Percentiles rank a stretch among this genome's conserved stretches.
These are phyloP conservation scores for Eupithecia insigniata DNA, from an alignment of 2,888 invertebrate species.

Conservation along the genomic window DNA sequence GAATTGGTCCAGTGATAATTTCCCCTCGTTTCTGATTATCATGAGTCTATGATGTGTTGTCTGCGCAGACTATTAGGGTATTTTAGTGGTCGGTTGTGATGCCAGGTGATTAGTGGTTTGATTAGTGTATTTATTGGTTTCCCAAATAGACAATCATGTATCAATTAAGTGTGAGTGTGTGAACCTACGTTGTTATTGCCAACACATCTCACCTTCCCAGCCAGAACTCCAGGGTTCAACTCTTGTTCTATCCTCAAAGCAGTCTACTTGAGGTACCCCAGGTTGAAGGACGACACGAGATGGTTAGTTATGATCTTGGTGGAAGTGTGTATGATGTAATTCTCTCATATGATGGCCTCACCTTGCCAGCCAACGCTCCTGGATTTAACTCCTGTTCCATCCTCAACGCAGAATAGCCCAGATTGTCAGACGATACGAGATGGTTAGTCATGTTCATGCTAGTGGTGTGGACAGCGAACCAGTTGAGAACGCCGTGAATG, in stretches of 20 bases:
- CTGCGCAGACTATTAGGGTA: no score
- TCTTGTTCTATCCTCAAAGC: conserved; percentile 88
- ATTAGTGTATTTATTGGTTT: no score
- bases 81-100: no score
- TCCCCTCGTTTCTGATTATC: no score
- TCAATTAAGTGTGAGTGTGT: background rate
- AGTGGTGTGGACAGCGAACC: conserved; percentile 94
- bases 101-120: no score
- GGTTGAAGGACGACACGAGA: conserved; percentile 91
- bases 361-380: conserved; percentile 71
- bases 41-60: no score
- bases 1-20: no score
- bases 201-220: conserved; percentile 64
- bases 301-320: conserved; percentile 94
- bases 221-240: conserved; percentile 84
- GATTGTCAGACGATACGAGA: conserved; percentile 92
- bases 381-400: conserved; percentile 89
- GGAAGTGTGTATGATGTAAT: no score
- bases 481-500: conserved; percentile 90
- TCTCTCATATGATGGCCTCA: no score
- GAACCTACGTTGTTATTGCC: background rate
- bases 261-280: conserved; percentile 93
- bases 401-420: conserved; percentile 90
- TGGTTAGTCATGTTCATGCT: conserved; percentile 94
- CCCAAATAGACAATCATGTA: background rate